Base-by-base conservation (phyloP, 2,113 vertebrate genomes). In the Heterotis niloticus region DNA sequence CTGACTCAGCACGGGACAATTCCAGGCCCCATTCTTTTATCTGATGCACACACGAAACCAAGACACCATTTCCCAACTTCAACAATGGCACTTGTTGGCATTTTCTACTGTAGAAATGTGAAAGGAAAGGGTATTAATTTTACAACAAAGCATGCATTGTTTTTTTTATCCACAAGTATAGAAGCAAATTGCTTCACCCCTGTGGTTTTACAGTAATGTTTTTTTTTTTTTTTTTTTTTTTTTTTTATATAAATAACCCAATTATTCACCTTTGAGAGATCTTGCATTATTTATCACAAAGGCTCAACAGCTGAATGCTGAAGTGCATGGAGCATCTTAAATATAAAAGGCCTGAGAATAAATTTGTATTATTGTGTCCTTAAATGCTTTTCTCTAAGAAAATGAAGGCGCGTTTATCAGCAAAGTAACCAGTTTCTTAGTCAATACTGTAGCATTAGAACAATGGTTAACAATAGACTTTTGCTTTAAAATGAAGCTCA, bases 1-100 rank as follows among this genome's bases (percentile, higher is more conserved):
- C 81, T 81, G 79, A 85, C 82, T 88, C 86, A 88, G 87, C 83
- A 81, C 83, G 86, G 77, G 68, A 71, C 87, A 83, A 87, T 90
- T 88, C 84, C 82, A 78, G 62, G 78, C 60, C 80, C 75, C 82
- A 81, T 87, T 86, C 85, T 84, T 82, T 85, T 87, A 90, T 88
- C 85, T 86, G 79, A 87, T 83, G 76, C 82, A 83, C 84, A 81
- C 81, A 78, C 83, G 75, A 85, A 85, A 84, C 80, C 81, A 74
- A 84, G 77, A 84, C 66, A 69, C 76, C 78, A 82, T 84, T 85
- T 84, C 80, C 79, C 80, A 81, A 83, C 77, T 81, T 86, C 82
- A 84, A 62, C 82, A 83, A 76, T 76, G 68, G 66, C 64, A 72
- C 84, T 83, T 80, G 82, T 83, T 83, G 76, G 64, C 76, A 78